These are phyloP conservation scores for Thunnus thynnus DNA, from an alignment of 2,113 vertebrate genomes.

Conservation along the genomic window DNA sequence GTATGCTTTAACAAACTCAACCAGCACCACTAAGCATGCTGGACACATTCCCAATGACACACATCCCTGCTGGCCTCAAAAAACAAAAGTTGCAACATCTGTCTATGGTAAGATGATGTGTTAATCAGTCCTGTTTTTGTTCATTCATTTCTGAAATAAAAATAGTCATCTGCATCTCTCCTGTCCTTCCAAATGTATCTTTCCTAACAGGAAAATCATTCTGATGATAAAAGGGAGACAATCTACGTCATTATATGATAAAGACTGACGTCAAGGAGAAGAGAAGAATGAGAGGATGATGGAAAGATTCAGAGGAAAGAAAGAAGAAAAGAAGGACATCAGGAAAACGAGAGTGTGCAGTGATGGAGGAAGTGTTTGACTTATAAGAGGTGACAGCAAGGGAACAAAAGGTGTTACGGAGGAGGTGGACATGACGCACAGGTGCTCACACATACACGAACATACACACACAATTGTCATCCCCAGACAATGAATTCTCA, in stretches of 20 bases:
- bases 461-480: conserved; percentile 1
- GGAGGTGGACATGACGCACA: conserved; percentile 18
- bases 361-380: conserved; percentile 28
- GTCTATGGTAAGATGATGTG: neutral
- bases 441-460: neutral
- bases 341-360: neutral
- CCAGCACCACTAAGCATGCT: too few relatives aligned
- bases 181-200: neutral
- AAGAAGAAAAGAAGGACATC: neutral
- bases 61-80: too few relatives aligned
- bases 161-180: neutral
- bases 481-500: conserved; percentile 15
- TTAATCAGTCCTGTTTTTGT: neutral
- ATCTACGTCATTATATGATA: neutral
- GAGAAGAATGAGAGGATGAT: neutral
- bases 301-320: neutral
- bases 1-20: too few relatives aligned
- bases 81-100: neutral
- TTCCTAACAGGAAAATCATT: neutral
- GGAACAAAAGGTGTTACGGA: conserved; percentile 26
- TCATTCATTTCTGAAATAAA: neutral
- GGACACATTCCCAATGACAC: too few relatives aligned
- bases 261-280: neutral
- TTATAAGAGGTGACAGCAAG: conserved; percentile 17
- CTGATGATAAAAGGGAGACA: neutral